A percentile compares a stretch with the other conserved stretches of the same genome.
Evolutionary conservation across 2,888 invertebrate genomes (phyloP).

Genomic region (Seira sanloemensis): DNA sequence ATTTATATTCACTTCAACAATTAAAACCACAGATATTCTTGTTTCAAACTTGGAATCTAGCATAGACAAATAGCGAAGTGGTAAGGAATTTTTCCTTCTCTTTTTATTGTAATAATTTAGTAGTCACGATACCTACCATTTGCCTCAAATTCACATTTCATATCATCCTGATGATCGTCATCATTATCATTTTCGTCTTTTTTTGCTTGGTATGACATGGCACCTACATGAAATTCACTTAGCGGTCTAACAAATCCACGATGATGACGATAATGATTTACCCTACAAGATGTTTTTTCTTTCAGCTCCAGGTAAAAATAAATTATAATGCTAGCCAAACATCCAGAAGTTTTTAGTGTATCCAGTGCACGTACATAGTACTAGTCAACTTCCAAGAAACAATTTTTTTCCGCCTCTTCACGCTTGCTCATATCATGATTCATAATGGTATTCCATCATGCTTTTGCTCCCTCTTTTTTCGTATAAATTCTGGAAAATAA

Average conservation of each 20-base stretch:
- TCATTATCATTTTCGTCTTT: slow-evolving; percentile 1
- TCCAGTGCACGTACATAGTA: no score
- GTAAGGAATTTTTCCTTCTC: slow-evolving; percentile 8
- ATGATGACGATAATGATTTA: neutral
- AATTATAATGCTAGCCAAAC: neutral
- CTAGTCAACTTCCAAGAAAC: neutral
- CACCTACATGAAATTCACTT: slow-evolving; percentile 28
- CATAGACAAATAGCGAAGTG: no score
- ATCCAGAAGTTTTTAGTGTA: neutral
- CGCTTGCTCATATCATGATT: neutral
- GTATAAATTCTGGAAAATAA: neutral
- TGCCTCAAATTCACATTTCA: slow-evolving; percentile 11
- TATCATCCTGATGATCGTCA: neutral
- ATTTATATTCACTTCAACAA: no score
- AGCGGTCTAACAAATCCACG: neutral
- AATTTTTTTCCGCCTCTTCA: neutral
- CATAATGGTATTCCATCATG: neutral
- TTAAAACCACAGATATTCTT: no score
- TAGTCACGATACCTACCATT: slow-evolving; percentile 47
- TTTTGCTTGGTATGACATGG: neutral
- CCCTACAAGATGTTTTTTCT: neutral
- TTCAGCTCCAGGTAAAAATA: neutral
- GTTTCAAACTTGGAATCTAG: no score
- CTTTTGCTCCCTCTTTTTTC: neutral
- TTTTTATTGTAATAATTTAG: slow-evolving; percentile 32